Conservation (phyloP, 2,888 invertebrate species). For the Girardia tigrina region DNA sequence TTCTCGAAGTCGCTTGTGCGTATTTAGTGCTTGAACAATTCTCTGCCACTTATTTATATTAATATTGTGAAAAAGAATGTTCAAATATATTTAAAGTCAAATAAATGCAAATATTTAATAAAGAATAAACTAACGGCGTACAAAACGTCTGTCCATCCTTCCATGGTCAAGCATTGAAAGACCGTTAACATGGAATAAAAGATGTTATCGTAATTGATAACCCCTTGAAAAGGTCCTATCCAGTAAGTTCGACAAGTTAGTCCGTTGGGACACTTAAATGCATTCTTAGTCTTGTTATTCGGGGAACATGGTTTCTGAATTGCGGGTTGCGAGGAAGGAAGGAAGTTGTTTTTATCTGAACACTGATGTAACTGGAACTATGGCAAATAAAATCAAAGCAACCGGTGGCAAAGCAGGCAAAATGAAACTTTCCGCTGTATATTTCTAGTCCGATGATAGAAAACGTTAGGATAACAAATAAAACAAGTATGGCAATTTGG, state of each 20-base stretch:
- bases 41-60: no score
- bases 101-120: no score
- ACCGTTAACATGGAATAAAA: slow-evolving; percentile 99
- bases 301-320: slow-evolving; percentile 7
- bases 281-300: not conserved
- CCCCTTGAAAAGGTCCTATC: slow-evolving; percentile 65
- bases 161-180: slow-evolving; percentile 99
- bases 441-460: slow-evolving; percentile 99
- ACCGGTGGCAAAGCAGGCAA: slow-evolving; percentile 64
- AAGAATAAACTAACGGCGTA: slow-evolving; percentile 94
- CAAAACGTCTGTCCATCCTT: slow-evolving; percentile 98
- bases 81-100: no score
- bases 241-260: not conserved
- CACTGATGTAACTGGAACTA: no score
- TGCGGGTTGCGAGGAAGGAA: no score
- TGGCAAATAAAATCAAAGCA: not conserved
- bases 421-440: slow-evolving; percentile 95
- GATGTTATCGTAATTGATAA: slow-evolving; percentile 99
- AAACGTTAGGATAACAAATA: slow-evolving; percentile 99
- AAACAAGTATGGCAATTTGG: slow-evolving; percentile 96
- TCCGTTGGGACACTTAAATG: not conserved
- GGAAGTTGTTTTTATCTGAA: no score
- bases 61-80: no score
- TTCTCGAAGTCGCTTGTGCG: no score
- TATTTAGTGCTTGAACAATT: no score